Evolutionary conservation across 23 tunicate species (phyloP).

Genomic region (Halocynthia aurantium): DNA sequence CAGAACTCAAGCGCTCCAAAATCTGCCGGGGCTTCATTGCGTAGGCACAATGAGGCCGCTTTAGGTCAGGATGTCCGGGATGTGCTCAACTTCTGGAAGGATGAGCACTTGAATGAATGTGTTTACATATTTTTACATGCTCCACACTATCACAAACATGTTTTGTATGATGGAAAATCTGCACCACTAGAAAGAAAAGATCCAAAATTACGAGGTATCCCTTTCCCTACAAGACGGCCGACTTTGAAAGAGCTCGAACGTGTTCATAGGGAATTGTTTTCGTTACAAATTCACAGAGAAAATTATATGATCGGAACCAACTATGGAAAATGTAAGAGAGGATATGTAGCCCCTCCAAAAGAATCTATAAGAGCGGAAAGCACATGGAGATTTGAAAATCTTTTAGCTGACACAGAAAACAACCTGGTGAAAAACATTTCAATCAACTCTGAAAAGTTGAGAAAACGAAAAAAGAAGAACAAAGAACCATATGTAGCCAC

Average conservation of each 20-base stretch:
- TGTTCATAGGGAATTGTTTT: slow-evolving; percentile 66
- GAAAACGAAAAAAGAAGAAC: slow-evolving; percentile 2
- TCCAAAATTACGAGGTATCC: slow-evolving; percentile 48
- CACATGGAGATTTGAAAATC: no score
- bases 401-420: no score
- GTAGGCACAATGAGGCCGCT: slow-evolving; percentile 72
- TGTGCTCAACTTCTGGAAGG: slow-evolving; percentile 67
- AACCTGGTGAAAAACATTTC: no score
- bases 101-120: slow-evolving; percentile 42
- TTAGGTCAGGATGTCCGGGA: slow-evolving; percentile 39
- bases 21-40: slow-evolving; percentile 80
- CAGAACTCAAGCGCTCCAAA: slow-evolving; percentile 26
- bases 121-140: slow-evolving; percentile 62
- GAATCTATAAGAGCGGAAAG: no score
- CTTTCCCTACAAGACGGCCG: slow-evolving; percentile 76
- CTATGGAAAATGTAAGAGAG: no score
- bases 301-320: no score
- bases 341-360: no score
- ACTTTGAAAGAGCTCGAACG: slow-evolving; percentile 74
- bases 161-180: slow-evolving; percentile 78
- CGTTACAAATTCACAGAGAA: slow-evolving; percentile 26
- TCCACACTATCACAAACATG: slow-evolving; percentile 58
- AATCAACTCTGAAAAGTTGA: background rate
- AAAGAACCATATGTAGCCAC: slow-evolving; percentile 1
- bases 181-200: slow-evolving; percentile 54